Percentiles rank a stretch among this genome's conserved stretches.
phyloP scores from a whole-genome alignment of 2,888 invertebrate species.

The Subacronicta megacephala region DNA sequence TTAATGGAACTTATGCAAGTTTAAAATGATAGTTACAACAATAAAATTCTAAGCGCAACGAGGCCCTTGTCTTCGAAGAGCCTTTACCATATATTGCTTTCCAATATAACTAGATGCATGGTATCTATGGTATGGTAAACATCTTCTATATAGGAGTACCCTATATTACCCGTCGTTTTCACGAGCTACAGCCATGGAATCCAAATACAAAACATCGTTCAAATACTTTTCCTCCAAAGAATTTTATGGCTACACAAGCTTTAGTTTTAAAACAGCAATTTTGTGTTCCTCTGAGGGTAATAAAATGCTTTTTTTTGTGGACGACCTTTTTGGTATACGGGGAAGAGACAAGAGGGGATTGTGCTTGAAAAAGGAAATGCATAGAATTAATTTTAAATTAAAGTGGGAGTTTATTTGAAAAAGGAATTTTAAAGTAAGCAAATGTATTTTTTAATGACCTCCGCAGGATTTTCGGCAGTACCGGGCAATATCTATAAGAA shows the following conservation, averaged over 20 bases:
- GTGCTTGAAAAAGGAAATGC: constrained; percentile 12
- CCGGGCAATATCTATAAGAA: too few relatives aligned
- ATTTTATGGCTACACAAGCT: constrained; percentile 33
- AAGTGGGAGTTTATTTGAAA: too few relatives aligned
- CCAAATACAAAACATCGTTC: constrained; percentile 17
- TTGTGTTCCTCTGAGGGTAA: constrained; percentile 17
- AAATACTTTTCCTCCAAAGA: constrained; percentile 17
- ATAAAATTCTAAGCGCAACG: too few relatives aligned
- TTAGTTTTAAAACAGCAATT: constrained; percentile 47
- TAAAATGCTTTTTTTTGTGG: constrained; percentile 28
- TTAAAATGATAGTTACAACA: too few relatives aligned
- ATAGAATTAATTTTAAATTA: constrained; percentile 20
- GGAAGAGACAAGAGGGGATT: not conserved
- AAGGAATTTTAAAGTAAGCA: not conserved
- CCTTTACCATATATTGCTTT: too few relatives aligned
- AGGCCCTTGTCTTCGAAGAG: too few relatives aligned
- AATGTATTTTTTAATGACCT: not conserved
- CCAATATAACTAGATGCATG: too few relatives aligned
- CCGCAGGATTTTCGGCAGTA: too few relatives aligned
- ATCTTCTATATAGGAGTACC: too few relatives aligned
- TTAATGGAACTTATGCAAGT: too few relatives aligned
- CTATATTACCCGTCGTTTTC: not conserved
- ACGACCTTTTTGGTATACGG: constrained; percentile 27
- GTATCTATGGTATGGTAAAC: too few relatives aligned
- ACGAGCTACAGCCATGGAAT: constrained; percentile 15